Evolutionary conservation across 2,797 vertebrate genomes (phyloP), one percentile per base, ranked within the genome.

Genomic region (Sternotherus odoratus): DNA sequence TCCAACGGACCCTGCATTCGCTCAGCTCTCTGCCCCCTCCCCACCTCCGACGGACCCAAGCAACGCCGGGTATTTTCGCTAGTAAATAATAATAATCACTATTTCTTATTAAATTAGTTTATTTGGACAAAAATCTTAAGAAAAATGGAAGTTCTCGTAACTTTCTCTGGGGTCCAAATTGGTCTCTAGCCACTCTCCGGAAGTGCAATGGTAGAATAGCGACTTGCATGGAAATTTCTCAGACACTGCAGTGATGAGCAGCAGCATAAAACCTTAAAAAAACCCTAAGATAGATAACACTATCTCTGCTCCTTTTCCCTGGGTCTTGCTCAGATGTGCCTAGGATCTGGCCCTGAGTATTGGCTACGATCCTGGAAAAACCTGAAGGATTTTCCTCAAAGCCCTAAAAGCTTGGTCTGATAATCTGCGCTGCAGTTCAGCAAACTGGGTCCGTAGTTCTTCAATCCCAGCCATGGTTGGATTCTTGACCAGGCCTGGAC

Each of bases 321-420:
- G 36, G 4, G 16, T 16, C 95, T 85, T 86, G 12, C 30, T 26
- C 66, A 86, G 17, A 54, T 5, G 53, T 49, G 51, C 21, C 21
- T 84, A 66, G 48, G 16, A 51, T 63, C 43, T 94, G 51, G 4
- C 46, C 21, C 23, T 82, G 39, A 87, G 51, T 88, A n/a, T 87
- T 49, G 19, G 83, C 23, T 89, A 36, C 63, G 50, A 79, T 85
- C 84, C 6, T 30, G 16, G 87, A 16, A 93, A 90, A 79, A 92
- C 54, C 74, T 91, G 77, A 87, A 93, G 51, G 49, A 49, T 87
- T 93, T 94, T 90, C 24, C 49, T 87, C 36, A 50, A 94, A 93
- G 3, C 11, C 36, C 8, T 57, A 7, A 54, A 75, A 94, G n/a
- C n/a, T n/a, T n/a, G n/a, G n/a, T n/a, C n/a, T n/a, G n/a, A n/a